These are phyloP conservation scores for Pocillopora verrucosa DNA, from an alignment of 64 coral and sea anemone species.

Conservation along the genomic window DNA sequence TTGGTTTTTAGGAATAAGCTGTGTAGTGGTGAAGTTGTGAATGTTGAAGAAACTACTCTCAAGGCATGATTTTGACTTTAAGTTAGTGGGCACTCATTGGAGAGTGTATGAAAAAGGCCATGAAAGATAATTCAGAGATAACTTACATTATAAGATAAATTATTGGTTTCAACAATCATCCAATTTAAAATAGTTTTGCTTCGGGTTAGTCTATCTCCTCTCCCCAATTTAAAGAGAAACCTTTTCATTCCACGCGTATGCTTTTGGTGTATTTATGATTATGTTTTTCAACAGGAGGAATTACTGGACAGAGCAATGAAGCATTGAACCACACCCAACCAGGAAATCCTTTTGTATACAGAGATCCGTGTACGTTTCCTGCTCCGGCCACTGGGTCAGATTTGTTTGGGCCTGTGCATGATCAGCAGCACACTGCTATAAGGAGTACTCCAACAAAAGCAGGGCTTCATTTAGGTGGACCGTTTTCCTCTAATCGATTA, in stretches of 20 bases:
- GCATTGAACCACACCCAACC: not conserved
- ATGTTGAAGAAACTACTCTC: too few relatives aligned
- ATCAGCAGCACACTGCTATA: not conserved
- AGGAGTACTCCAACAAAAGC: not conserved
- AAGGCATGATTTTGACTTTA: too few relatives aligned
- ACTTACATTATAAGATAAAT: too few relatives aligned
- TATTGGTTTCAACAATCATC: too few relatives aligned
- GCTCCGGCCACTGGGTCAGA: not conserved
- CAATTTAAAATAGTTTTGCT: too few relatives aligned
- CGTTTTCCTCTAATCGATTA: not conserved
- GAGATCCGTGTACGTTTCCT: not conserved
- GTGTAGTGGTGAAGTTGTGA: too few relatives aligned
- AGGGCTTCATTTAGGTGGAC: not conserved
- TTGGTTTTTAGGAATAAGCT: too few relatives aligned
- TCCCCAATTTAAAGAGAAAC: too few relatives aligned
- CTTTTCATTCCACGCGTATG: not conserved
- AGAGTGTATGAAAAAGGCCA: too few relatives aligned
- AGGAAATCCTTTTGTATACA: slow-evolving; percentile 25
- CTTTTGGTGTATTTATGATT: not conserved
- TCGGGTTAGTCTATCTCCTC: too few relatives aligned
- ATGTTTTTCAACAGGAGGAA: not conserved
- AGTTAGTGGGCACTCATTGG: too few relatives aligned
- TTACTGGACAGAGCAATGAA: not conserved
- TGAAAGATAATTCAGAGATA: too few relatives aligned
- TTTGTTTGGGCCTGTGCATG: not conserved